Evolutionary conservation across 2,113 vertebrate species (phyloP), one percentile per base, ranked within the genome.

Genomic region (Oceanodroma tethys): DNA sequence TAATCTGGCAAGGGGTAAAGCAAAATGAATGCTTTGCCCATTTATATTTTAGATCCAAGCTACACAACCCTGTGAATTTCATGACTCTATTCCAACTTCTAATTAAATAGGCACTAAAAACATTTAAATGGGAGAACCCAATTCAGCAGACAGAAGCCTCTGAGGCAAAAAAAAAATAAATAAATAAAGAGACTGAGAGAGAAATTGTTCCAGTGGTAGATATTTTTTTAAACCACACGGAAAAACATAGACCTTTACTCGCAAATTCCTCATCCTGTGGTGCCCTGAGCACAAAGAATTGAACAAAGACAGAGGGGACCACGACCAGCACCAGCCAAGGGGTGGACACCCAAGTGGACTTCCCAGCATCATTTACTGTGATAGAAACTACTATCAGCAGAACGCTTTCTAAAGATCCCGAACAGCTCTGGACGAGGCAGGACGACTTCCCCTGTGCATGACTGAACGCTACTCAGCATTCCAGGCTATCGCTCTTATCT

Each of bases 21-120:
- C 62, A 72, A 93, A 88, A 92, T 53, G 30, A 94, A 94, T 71
- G 56, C n/a, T 19, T 85, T n/a, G n/a, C 76, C 92, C 94, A 42
- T 52, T 79, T 86, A 89, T 48, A 50, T 93, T 96, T 96, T 89
- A 86, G 84, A 78, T 70, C 76, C 75, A 93, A 95, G 68, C 91
- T 65, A 86, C 91, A 78, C 76, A 97, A 94, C 76, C 91, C 95
- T 70, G 93, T 67, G 58, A 93, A 97, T 93, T 95, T 93, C 94
- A 95, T 91, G 93, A 95, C 86, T 97, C 95, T 86, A 34, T 94
- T 96, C 96, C 97, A 97, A 91, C 86, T 95, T 91, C 97, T 98
- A 96, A 98, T 98, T 98, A 97, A 98, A 98, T 75, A 97, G 95
- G 87, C 96, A 98, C 96, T 97, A 96, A 97, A 97, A 97, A 90